Conservation (phyloP, 1,140 invertebrate genomes). For the Chironomus striatipennis region DNA sequence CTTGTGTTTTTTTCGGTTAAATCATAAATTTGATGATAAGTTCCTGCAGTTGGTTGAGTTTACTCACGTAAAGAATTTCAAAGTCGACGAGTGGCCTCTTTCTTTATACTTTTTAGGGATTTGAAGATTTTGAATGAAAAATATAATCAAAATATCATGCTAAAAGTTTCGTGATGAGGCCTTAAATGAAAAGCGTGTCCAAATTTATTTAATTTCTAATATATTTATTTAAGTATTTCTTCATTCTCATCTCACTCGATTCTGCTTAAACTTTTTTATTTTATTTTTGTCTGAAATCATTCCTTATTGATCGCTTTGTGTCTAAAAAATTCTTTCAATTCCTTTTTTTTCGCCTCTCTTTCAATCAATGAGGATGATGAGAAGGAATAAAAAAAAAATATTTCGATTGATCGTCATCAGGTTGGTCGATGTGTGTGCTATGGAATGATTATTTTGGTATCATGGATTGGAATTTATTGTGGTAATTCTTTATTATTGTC, state of each 20-base stretch:
- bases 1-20: background rate
- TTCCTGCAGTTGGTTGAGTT: background rate
- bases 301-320: background rate
- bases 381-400: no score
- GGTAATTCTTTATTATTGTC: no score
- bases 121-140: background rate
- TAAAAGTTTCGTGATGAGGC: conserved; percentile 1
- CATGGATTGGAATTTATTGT: no score
- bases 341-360: background rate
- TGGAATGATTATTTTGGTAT: no score
- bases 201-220: conserved; percentile 21
- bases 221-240: conserved; percentile 14
- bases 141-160: conserved; percentile 22
- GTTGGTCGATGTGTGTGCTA: no score
- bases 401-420: no score
- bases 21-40: conserved; percentile 14
- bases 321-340: conserved; percentile 1
- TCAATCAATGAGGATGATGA: background rate
- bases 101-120: no score
- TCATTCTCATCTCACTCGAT: background rate
- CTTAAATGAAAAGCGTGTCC: conserved; percentile 20
- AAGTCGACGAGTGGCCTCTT: background rate
- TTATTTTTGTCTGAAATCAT: background rate
- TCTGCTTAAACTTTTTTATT: background rate
- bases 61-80: background rate